Evolutionary conservation across 2,113 vertebrate genomes (phyloP), one percentile per base, ranked within the genome.

Genomic region (Lepisosteus oculatus): DNA sequence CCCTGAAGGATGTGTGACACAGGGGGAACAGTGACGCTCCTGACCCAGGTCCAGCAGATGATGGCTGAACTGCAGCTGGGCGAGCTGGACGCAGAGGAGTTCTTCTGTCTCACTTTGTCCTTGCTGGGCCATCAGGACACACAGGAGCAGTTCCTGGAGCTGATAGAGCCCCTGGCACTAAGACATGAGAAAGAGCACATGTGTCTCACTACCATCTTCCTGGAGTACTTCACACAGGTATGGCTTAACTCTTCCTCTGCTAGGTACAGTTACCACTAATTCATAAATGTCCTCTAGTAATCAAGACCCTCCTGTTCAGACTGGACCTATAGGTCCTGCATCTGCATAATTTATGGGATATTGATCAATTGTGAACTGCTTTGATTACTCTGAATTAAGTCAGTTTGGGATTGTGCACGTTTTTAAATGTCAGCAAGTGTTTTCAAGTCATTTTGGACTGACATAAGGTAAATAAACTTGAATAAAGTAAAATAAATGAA

Each of bases 101-200:
- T 86, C 57, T 91, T 90, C 13, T 83, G 81, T 3, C 51, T 76
- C 64, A 88, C 85, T 44, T 2, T 86, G 64, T 88, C 89, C n/a
- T 14, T 78, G 8, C 54, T 89, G 68, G 88, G 85, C 0, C 78
- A 86, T 59, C 68, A 72, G 9, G 83, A 86, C 64, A 87, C 87
- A 65, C 69, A 67, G 0, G 57, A 76, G 3, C 71, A 76, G 67
- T 89, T 88, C 69, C 74, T 65, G 69, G 65, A 82, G 63, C 45
- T 86, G 55, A 85, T 89, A 72, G 62, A 73, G 77, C 86, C 85
- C 2, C 72, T 89, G 64, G 76, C 73, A 66, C 56, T 63, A 9
- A 76, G 71, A 47, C 77, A 84, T 71, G 70, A 56, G 2, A 3
- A 74, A 41, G 67, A 88, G 42, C 81, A 91, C 81, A 15, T 74